Evolutionary conservation across 2,797 vertebrate genomes (phyloP).

Genomic region (Petrocephalus sullivani): DNA sequence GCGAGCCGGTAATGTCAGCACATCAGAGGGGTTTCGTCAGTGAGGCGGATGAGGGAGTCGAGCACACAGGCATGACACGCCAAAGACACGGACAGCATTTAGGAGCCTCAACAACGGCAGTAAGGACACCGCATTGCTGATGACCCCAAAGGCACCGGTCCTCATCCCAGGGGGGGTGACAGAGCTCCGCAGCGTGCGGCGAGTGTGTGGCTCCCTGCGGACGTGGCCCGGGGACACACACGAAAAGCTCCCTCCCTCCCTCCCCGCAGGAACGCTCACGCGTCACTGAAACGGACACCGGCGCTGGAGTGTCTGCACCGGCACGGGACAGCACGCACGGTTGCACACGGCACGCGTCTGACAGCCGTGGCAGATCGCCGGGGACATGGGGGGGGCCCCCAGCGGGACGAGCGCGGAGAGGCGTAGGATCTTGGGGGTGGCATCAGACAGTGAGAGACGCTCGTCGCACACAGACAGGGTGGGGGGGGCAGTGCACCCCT

Average conservation of each 20-base stretch:
- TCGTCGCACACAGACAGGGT: background rate
- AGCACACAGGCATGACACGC: background rate
- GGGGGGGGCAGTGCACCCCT: background rate
- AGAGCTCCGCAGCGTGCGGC: background rate
- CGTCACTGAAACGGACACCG: background rate
- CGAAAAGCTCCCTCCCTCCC: background rate
- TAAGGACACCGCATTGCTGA: background rate
- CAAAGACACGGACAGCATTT: background rate
- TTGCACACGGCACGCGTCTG: background rate
- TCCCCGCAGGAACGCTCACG: background rate
- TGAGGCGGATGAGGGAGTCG: background rate
- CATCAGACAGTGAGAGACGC: background rate
- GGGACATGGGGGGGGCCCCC: background rate
- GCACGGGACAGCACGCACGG: background rate
- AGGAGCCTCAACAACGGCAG: background rate
- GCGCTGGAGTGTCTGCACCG: background rate
- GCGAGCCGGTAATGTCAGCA: background rate
- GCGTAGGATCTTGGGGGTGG: conserved; percentile 51
- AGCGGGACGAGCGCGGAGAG: background rate
- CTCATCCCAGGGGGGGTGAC: background rate
- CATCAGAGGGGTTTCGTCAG: background rate
- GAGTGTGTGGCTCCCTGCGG: background rate
- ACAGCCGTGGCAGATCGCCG: background rate
- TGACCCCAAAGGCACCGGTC: background rate
- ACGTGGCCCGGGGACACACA: background rate